Evolutionary conservation across 2,113 vertebrate species (phyloP).

Genomic region (Halcyon senegalensis): DNA sequence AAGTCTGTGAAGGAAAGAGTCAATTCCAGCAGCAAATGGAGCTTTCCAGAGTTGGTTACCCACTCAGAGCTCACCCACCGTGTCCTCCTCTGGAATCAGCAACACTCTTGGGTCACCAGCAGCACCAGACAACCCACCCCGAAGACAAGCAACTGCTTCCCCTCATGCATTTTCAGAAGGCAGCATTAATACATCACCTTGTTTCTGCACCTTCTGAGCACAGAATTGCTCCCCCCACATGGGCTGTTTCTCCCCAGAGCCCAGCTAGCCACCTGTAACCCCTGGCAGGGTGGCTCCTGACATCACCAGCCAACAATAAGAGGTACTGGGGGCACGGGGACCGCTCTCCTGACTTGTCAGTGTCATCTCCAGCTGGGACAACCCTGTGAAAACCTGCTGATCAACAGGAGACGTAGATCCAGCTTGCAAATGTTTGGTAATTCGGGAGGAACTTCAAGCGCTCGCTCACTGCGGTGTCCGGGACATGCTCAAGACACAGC

Average conservation of each 20-base stretch:
- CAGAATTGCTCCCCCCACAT: rapidly evolving
- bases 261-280: background rate
- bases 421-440: background rate
- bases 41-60: background rate
- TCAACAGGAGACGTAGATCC: background rate
- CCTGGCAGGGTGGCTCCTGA: background rate
- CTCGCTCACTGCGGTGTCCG: background rate
- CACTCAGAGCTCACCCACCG: background rate
- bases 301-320: background rate
- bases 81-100: background rate
- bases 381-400: background rate
- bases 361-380: background rate
- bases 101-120: background rate
- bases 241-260: background rate
- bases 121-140: background rate
- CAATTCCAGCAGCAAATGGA: background rate
- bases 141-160: background rate
- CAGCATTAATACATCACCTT: background rate
- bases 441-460: background rate
- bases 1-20: background rate
- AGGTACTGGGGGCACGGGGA: background rate
- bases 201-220: background rate
- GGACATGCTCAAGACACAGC: background rate
- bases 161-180: background rate
- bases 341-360: background rate